A percentile compares a stretch with the other conserved stretches of the same genome.
These are phyloP conservation scores for Chaitophorus viminalis DNA, from an alignment of 2,888 invertebrate genomes.

Conservation along the genomic window DNA sequence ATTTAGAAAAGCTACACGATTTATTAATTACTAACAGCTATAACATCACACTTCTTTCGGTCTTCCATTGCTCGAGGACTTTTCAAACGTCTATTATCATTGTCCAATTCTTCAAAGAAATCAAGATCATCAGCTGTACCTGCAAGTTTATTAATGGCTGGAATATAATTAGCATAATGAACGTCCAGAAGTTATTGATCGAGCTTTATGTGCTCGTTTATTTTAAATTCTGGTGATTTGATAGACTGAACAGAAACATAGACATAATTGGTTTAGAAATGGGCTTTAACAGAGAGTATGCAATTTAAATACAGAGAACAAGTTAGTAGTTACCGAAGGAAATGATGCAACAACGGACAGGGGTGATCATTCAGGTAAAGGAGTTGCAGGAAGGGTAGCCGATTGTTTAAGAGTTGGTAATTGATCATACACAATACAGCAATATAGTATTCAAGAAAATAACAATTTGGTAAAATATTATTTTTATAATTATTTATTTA, in stretches of 20 bases:
- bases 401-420: slow-evolving; percentile 58
- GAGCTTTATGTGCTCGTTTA: slow-evolving; percentile 69
- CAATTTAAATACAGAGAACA: slow-evolving; percentile 68
- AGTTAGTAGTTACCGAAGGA: slow-evolving; percentile 69
- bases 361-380: slow-evolving; percentile 60
- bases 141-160: slow-evolving; percentile 82
- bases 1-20: too few species aligned
- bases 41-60: slow-evolving; percentile 78
- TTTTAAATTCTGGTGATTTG: slow-evolving; percentile 75
- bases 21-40: slow-evolving; percentile 74
- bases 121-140: slow-evolving; percentile 90
- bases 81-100: slow-evolving; percentile 74
- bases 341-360: slow-evolving; percentile 50
- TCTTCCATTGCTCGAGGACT: slow-evolving; percentile 83
- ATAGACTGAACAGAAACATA: slow-evolving; percentile 71
- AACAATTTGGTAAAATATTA: slow-evolving; percentile 48
- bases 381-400: slow-evolving; percentile 58
- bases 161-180: slow-evolving; percentile 68
- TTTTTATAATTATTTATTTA: slow-evolving; percentile 57
- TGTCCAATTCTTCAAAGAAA: slow-evolving; percentile 83
- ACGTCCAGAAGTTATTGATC: slow-evolving; percentile 69
- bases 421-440: too few species aligned
- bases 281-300: slow-evolving; percentile 69
- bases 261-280: slow-evolving; percentile 73
- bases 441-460: slow-evolving; percentile 19